Conservation (phyloP, 2,888 invertebrate species). For the Rutpela maculata region DNA sequence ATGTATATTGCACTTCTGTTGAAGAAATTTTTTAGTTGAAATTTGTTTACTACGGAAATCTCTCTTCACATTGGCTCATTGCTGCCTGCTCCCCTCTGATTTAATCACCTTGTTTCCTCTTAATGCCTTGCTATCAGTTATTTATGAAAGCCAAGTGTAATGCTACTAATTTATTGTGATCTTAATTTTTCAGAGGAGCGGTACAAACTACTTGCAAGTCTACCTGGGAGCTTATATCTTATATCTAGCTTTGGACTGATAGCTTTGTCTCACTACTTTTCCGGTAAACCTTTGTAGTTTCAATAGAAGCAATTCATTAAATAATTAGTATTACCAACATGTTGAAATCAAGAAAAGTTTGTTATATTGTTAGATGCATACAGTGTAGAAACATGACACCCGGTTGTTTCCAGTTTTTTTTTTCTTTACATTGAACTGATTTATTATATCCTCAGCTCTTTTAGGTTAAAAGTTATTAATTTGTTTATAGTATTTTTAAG, state of each 20-base stretch:
- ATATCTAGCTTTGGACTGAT: conserved; percentile 84
- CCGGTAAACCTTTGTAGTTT: neutral
- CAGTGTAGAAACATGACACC: conserved; percentile 18
- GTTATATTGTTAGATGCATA: neutral
- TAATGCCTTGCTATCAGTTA: too few relatives aligned
- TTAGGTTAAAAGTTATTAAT: neutral
- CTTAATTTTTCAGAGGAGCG: conserved; percentile 81
- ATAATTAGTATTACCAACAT: conserved; percentile 11
- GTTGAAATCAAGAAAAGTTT: neutral
- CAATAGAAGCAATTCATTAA: neutral
- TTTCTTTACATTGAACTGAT: conserved; percentile 7
- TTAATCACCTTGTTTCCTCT: too few relatives aligned
- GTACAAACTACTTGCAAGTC: conserved; percentile 85
- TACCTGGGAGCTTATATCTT: conserved; percentile 86
- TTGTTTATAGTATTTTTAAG: conserved; percentile 1
- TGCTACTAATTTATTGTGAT: conserved; percentile 55
- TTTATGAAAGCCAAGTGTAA: neutral
- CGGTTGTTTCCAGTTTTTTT: conserved; percentile 9
- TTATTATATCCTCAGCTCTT: conserved; percentile 15
- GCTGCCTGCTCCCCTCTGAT: too few relatives aligned
- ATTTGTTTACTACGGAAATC: too few relatives aligned
- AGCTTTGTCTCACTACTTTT: conserved; percentile 73
- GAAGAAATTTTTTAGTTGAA: too few relatives aligned
- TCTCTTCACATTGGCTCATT: too few relatives aligned
- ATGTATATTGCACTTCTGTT: too few relatives aligned